Conservation (phyloP, 2,888 invertebrate species). For the Brachyptera putata region DNA sequence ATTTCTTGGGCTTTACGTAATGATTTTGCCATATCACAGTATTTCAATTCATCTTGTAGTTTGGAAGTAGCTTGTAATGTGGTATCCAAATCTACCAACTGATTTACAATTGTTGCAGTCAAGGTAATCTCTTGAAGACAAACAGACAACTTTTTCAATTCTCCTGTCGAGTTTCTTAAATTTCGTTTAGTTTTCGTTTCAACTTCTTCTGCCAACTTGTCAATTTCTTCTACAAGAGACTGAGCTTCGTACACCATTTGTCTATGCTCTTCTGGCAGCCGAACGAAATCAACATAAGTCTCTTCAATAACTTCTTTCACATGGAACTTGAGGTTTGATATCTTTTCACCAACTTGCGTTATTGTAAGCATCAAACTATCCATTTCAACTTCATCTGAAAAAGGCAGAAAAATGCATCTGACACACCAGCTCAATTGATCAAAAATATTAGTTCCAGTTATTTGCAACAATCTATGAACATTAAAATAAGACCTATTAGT, state of each 20-base stretch:
- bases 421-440: too few species aligned
- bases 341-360: not conserved
- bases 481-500: too few species aligned
- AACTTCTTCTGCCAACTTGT: not conserved
- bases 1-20: conserved; percentile 49
- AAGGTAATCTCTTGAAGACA: conserved; percentile 55
- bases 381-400: not conserved
- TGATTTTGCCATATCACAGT: conserved; percentile 50
- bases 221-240: not conserved
- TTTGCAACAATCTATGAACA: too few species aligned
- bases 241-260: not conserved
- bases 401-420: too few species aligned
- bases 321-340: not conserved
- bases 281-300: not conserved
- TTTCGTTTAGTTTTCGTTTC: not conserved
- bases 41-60: conserved; percentile 40
- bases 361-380: not conserved
- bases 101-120: conserved; percentile 50
- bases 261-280: not conserved
- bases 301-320: not conserved
- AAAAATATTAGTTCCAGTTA: too few species aligned
- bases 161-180: conserved; percentile 56
- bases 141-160: conserved; percentile 53
- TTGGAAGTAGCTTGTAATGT: conserved; percentile 42
- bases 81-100: conserved; percentile 45